phyloP scores from a whole-genome alignment of 2,797 vertebrate species.

The Oreonectes daqikongensis region DNA sequence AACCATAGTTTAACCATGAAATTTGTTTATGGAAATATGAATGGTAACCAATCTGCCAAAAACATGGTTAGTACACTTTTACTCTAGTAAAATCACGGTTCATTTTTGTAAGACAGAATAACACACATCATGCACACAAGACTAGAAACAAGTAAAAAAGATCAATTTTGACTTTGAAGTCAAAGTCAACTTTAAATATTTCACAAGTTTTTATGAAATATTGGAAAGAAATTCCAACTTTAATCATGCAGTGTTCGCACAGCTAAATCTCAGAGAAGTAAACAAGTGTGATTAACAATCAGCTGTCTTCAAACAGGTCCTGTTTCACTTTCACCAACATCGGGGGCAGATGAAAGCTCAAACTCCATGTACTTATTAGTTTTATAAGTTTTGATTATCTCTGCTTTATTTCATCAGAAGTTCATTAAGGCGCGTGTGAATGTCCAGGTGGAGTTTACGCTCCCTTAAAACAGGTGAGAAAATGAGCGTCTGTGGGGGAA shows the following conservation, averaged over 20 bases:
- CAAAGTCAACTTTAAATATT: too few species aligned
- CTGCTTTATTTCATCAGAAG: conserved; percentile 22
- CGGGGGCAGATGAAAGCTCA: conserved; percentile 6
- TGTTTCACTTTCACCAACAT: conserved; percentile 6
- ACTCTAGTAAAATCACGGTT: too few species aligned
- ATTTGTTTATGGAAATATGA: too few species aligned
- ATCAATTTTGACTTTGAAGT: too few species aligned
- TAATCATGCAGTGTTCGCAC: neutral
- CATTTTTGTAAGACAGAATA: too few species aligned
- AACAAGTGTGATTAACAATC: conserved; percentile 31
- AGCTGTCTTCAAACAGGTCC: conserved; percentile 22
- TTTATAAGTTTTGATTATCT: conserved; percentile 27
- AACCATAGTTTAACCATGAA: too few species aligned
- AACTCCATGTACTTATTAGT: neutral
- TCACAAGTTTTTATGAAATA: too few species aligned
- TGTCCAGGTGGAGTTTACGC: neutral
- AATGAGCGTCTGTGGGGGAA: conserved; percentile 13
- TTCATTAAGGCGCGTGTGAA: conserved; percentile 24
- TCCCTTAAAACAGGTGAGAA: neutral
- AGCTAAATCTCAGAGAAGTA: neutral
- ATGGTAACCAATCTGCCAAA: too few species aligned
- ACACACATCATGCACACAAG: too few species aligned
- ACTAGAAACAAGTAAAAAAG: too few species aligned
- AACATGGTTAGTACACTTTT: too few species aligned
- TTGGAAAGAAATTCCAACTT: neutral